These are phyloP conservation scores for Stenodera caucasica DNA, from an alignment of 2,888 invertebrate genomes.

Conservation along the genomic window DNA sequence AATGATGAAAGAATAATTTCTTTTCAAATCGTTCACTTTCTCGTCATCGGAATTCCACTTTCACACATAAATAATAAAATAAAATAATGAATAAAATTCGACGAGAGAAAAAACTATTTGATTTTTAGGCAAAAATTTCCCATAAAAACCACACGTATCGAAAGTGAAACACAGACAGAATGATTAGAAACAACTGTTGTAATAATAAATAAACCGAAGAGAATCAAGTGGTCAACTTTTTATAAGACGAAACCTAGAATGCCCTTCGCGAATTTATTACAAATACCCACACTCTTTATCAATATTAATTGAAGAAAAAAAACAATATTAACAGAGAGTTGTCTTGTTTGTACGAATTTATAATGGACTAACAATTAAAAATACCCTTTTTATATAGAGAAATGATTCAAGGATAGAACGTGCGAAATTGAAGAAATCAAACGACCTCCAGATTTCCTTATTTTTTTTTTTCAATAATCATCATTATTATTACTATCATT, in stretches of 20 bases:
- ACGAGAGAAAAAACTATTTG: too few species aligned
- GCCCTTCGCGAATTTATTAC: constrained; percentile 1
- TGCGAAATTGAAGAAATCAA: background rate
- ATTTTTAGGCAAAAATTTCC: too few species aligned
- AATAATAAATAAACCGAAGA: background rate
- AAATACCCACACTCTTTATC: constrained; percentile 7
- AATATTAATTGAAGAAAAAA: too few species aligned
- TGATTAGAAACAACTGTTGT: background rate
- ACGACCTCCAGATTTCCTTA: background rate
- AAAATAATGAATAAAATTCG: too few species aligned
- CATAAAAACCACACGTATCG: background rate
- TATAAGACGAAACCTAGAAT: background rate
- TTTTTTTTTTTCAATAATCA: background rate
- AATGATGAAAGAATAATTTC: background rate
- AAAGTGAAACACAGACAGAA: background rate
- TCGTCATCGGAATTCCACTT: constrained; percentile 25
- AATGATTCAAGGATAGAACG: background rate
- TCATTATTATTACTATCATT: background rate
- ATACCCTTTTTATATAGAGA: constrained; percentile 4
- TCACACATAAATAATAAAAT: constrained; percentile 15
- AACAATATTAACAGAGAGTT: too few species aligned
- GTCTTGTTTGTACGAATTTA: too few species aligned
- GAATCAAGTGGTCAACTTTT: background rate
- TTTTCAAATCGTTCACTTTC: constrained; percentile 34
- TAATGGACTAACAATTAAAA: background rate